Conservation (phyloP, 2,797 vertebrate species). For the Tadarida brasiliensis region DNA sequence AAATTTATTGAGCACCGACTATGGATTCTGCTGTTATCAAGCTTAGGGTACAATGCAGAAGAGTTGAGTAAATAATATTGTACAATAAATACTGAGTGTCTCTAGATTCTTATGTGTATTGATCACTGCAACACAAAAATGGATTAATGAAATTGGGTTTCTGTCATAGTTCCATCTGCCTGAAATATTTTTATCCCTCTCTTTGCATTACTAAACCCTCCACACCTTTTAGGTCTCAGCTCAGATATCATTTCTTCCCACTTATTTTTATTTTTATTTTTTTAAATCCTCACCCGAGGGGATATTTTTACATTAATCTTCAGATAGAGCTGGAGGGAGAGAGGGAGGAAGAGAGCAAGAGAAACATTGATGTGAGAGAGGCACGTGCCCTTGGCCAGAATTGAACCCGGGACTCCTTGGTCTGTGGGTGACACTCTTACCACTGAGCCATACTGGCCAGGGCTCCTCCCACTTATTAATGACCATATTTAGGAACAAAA, state of each 20-base stretch:
- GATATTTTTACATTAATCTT: too few species aligned
- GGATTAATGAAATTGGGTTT: conserved; percentile 54
- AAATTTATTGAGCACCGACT: conserved; percentile 7
- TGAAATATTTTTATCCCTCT: conserved; percentile 29
- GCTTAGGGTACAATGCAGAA: conserved; percentile 10
- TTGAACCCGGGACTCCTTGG: too few species aligned
- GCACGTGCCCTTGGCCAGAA: too few species aligned
- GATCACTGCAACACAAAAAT: conserved; percentile 35
- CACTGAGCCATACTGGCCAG: too few species aligned
- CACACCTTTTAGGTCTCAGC: conserved; percentile 42
- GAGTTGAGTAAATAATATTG: not conserved
- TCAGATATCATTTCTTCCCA: conserved; percentile 45
- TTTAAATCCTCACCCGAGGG: too few species aligned
- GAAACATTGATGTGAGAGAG: too few species aligned
- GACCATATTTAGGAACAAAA: conserved; percentile 65
- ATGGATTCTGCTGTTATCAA: conserved; percentile 23
- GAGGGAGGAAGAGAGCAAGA: too few species aligned
- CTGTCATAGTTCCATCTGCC: conserved; percentile 53
- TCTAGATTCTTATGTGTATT: not conserved
- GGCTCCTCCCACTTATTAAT: conserved; percentile 59
- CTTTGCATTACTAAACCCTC: conserved; percentile 46
- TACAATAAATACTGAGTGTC: not conserved
- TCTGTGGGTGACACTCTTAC: too few species aligned
- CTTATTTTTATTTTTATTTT: too few species aligned
- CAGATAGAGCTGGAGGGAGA: too few species aligned